Conservation (phyloP, 1,140 invertebrate species). For the Microplitis demolitor region DNA sequence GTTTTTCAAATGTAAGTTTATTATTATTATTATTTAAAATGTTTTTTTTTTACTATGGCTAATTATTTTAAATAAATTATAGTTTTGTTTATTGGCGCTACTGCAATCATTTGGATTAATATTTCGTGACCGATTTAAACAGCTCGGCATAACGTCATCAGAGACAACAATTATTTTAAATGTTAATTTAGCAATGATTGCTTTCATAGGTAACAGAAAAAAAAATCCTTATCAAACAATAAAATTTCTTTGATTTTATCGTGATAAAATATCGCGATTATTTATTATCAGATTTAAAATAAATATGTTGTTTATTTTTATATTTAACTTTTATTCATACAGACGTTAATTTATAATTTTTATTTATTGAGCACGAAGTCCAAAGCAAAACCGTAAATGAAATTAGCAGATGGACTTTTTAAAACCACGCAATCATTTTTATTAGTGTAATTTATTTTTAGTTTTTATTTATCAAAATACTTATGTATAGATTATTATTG, state of each 20-base stretch:
- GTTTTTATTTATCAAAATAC: too few relatives aligned
- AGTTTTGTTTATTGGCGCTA: constrained; percentile 68
- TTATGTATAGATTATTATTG: too few relatives aligned
- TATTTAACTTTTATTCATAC: too few relatives aligned
- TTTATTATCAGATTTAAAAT: background rate
- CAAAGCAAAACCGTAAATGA: too few relatives aligned
- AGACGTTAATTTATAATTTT: too few relatives aligned
- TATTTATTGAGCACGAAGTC: too few relatives aligned
- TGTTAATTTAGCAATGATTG: constrained; percentile 67
- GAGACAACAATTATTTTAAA: constrained; percentile 71
- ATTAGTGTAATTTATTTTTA: too few relatives aligned
- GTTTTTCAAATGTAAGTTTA: constrained; percentile 64
- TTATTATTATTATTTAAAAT: background rate
- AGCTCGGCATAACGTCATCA: constrained; percentile 65
- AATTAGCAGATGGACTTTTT: too few relatives aligned
- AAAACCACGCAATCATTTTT: too few relatives aligned
- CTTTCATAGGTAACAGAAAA: constrained; percentile 63
- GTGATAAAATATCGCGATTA: background rate
- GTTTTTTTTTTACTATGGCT: background rate
- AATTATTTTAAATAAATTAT: background rate
- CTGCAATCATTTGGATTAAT: constrained; percentile 72
- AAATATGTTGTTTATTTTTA: too few relatives aligned
- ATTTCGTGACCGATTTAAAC: constrained; percentile 65
- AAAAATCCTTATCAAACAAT: background rate
- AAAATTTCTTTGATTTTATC: background rate